Base-by-base conservation (phyloP, 2,113 vertebrate genomes). In the Calonectris borealis region DNA sequence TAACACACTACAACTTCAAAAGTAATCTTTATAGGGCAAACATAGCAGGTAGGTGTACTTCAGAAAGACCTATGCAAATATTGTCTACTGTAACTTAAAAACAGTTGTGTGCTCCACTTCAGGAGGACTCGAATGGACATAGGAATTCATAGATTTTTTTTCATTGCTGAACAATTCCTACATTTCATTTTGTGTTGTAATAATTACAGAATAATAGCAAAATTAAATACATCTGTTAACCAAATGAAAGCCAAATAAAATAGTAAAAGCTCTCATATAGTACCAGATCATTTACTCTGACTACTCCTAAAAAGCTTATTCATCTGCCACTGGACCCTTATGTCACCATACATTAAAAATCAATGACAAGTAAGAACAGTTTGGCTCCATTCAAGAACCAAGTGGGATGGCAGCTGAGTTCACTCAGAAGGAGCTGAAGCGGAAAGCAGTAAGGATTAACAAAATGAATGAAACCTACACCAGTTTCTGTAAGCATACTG, bases 381-480 rank as follows among this genome's bases (percentile, higher is more conserved):
- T 83, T 49, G 60, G 55, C 36, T 93, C n/a, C 64, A 70, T 17
- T 80, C 36, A 83, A 66, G 75, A 86, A 80, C 8, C 2, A 2
- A 92, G 62, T 40, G 36, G 54, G 31, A n/a, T 4, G 29, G 65
- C 60, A 62, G 57, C 83, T 48, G 86, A 82, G 55, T 70, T 91
- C 54, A n/a, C 40, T 88, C 66, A 60, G 57, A 68, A 68, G 44
- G 44, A 96, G 34, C 10, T 89, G 21, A 93, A 87, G 57, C 65
- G 10, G 61, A 88, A 94, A 94, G 62, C 9, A 52, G 61, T 72
- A 94, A 94, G 46, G 36, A 85, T 85, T 90, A 97, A 96, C 58
- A 80, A 87, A 72, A 91, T n/a, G 11, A 91, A 87, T 42, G 57
- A 89, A 93, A 90, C 27, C 66, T 72, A 68, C 49, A 64, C 16